Percentiles rank a stretch among this genome's conserved stretches.
Evolutionary conservation across 2,888 invertebrate species (phyloP).

Genomic region (Oasisia sp.): DNA sequence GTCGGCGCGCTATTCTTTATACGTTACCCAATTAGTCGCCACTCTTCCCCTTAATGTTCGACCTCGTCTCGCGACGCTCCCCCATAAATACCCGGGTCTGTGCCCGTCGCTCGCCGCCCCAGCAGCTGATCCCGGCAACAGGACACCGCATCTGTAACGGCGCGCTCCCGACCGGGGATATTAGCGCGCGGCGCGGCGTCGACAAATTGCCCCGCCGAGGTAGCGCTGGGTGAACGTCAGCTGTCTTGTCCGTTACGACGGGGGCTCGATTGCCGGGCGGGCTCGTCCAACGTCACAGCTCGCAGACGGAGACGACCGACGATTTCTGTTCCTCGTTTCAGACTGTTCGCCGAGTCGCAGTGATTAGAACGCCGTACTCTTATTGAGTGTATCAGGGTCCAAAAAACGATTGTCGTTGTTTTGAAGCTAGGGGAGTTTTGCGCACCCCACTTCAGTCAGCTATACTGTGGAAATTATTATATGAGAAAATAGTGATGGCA

Average conservation of each 20-base stretch:
- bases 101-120: not conserved
- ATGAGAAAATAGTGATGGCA: no score
- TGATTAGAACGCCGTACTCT: no score
- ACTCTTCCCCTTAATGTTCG: not conserved
- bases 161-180: not conserved
- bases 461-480: no score
- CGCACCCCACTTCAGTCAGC: no score
- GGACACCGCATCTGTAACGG: conserved; percentile 10
- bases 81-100: not conserved
- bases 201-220: conserved; percentile 17
- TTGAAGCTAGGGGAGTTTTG: no score
- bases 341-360: no score
- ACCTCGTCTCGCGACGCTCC: not conserved
- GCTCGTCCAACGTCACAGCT: not conserved
- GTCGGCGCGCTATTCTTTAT: not conserved
- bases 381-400: no score
- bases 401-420: no score
- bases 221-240: not conserved
- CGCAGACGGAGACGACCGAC: not conserved
- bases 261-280: not conserved
- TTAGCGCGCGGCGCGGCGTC: not conserved
- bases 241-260: conserved; percentile 4
- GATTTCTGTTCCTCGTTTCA: not conserved
- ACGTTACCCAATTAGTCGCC: conserved; percentile 8
- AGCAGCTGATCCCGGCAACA: not conserved